Conservation (phyloP, 2,113 vertebrate genomes). For the Caranx melampygus region DNA sequence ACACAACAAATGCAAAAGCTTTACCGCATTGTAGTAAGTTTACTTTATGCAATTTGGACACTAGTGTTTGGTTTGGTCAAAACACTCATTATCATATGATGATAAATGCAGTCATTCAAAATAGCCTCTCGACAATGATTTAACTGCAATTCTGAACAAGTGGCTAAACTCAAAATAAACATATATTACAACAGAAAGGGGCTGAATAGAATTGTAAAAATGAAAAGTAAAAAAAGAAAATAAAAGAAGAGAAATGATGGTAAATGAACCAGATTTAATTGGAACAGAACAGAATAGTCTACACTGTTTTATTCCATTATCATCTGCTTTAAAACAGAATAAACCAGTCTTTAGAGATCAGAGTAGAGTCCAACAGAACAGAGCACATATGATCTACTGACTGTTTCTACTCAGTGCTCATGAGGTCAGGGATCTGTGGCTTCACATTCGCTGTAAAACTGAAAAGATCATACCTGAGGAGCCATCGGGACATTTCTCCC, state of each 20-base stretch:
- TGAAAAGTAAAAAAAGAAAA: not conserved
- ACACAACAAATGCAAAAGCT: not conserved
- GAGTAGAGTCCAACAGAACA: not conserved
- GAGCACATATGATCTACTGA: conserved; percentile 34
- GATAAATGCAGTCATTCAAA: not conserved
- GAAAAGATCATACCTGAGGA: conserved; percentile 82
- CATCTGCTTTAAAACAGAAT: not conserved
- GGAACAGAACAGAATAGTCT: not conserved
- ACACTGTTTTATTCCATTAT: too few species aligned
- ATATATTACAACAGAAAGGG: not conserved
- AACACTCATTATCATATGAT: not conserved
- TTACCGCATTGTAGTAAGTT: not conserved
- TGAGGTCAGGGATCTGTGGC: conserved; percentile 67
- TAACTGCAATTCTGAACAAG: not conserved
- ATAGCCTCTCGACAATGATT: not conserved
- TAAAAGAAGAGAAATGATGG: not conserved
- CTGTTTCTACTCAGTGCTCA: conserved; percentile 59
- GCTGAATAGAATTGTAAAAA: not conserved
- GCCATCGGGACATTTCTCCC: conserved; percentile 83
- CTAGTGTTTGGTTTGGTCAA: not conserved
- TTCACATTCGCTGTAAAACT: conserved; percentile 78
- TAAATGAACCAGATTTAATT: too few species aligned
- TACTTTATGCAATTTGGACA: not conserved
- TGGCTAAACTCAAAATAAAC: not conserved
- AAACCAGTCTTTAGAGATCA: not conserved